A percentile compares a stretch with the other conserved stretches of the same genome.
These are phyloP conservation scores for Harpagifer antarcticus DNA, from an alignment of 2,797 vertebrate genomes.

Conservation along the genomic window DNA sequence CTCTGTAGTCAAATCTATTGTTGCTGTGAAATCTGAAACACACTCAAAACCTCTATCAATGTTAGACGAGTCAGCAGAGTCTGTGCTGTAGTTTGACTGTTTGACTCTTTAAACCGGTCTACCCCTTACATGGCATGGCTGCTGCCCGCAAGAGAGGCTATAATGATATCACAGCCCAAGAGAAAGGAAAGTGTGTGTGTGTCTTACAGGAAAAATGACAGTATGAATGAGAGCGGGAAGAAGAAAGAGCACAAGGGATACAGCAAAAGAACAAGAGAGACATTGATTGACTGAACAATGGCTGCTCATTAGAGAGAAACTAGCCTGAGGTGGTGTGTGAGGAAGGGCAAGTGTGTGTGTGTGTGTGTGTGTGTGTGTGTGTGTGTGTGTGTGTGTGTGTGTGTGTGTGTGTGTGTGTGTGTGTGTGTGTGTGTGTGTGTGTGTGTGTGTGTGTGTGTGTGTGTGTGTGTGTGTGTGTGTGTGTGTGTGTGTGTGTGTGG, in stretches of 20 bases:
- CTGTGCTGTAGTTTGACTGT: constrained; percentile 18
- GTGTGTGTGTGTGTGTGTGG: no score
- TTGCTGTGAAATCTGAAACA: constrained; percentile 19
- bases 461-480: no score
- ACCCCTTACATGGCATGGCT: constrained; percentile 11
- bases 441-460: no score
- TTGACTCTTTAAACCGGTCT: constrained; percentile 26
- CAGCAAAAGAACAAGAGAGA: constrained; percentile 52
- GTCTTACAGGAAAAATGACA: constrained; percentile 9
- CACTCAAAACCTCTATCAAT: constrained; percentile 32
- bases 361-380: constrained; percentile 27
- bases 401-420: no score
- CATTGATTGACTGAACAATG: constrained; percentile 70
- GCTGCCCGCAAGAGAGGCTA: constrained; percentile 10
- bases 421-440: no score
- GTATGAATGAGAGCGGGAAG: constrained; percentile 38
- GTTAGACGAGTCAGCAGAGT: constrained; percentile 45
- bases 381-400: constrained; percentile 9
- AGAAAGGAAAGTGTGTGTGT: neutral
- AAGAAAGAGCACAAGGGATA: constrained; percentile 30
- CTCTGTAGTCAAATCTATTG: constrained; percentile 29
- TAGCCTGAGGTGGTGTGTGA: constrained; percentile 21
- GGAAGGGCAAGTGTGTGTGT: neutral
- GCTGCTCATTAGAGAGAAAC: constrained; percentile 62
- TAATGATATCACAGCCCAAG: constrained; percentile 18